Percentiles rank a stretch among this genome's conserved stretches.
These are phyloP conservation scores for Brachystomella parvula DNA, from an alignment of 1,140 invertebrate species.

Conservation along the genomic window DNA sequence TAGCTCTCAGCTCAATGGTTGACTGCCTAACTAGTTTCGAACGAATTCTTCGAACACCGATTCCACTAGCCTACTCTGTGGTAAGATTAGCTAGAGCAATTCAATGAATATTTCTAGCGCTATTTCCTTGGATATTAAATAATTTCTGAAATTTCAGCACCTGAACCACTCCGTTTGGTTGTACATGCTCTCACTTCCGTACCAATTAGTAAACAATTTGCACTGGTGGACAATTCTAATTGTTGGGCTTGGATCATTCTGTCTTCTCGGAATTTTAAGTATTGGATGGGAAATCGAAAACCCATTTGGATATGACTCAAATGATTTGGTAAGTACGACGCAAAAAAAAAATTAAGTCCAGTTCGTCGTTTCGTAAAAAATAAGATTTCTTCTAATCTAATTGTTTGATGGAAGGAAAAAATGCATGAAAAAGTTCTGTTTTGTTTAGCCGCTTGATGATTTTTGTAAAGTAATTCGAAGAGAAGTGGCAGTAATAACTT, in stretches of 20 bases:
- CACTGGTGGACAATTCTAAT: conserved; percentile 12
- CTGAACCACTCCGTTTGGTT: conserved; percentile 22
- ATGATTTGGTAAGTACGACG: conserved; percentile 15
- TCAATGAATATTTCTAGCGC: too few species aligned
- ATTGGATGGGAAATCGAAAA: conserved; percentile 22
- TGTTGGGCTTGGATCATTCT: background rate
- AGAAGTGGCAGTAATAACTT: conserved; percentile 8
- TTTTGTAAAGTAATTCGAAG: conserved; percentile 9
- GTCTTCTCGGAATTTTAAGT: conserved; percentile 13
- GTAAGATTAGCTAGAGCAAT: too few species aligned
- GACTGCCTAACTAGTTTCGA: conserved; percentile 24
- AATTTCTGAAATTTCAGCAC: too few species aligned
- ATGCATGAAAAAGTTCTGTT: too few species aligned
- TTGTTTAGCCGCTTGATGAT: conserved; percentile 15
- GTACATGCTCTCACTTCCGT: conserved; percentile 7
- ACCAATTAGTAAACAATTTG: conserved; percentile 1
- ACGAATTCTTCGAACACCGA: conserved; percentile 22
- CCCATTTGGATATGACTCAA: conserved; percentile 18
- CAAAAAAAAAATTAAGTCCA: too few species aligned
- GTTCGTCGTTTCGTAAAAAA: too few species aligned
- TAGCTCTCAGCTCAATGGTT: conserved; percentile 18
- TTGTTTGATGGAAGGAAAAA: too few species aligned
- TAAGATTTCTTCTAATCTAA: too few species aligned
- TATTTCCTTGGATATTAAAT: too few species aligned
- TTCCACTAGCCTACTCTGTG: conserved; percentile 21